Conservation (phyloP, 2,797 vertebrate species). For the Netta rufina region DNA sequence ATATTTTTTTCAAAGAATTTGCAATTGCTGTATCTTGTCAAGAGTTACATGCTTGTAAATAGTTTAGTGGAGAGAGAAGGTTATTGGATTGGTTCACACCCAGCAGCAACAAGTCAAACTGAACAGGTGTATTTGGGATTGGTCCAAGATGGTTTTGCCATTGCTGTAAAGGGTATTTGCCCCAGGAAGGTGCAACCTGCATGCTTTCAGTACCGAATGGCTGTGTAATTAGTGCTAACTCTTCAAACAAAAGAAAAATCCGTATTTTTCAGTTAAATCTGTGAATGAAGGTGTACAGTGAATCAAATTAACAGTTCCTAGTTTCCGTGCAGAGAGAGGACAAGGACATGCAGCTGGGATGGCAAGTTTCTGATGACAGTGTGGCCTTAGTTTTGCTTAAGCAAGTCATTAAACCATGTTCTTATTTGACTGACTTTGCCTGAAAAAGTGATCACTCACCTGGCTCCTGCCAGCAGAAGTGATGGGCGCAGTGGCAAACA, state of each 20-base stretch:
- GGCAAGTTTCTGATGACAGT: background rate
- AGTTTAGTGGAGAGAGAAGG: background rate
- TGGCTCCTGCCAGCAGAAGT: background rate
- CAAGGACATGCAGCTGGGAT: background rate
- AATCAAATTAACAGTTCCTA: background rate
- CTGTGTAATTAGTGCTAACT: background rate
- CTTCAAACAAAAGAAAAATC: background rate
- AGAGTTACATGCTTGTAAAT: background rate
- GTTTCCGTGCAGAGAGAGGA: background rate
- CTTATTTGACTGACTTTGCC: background rate
- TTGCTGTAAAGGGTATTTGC: rapidly evolving
- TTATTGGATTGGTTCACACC: background rate
- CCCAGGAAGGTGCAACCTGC: too few relatives aligned
- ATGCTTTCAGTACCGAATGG: background rate
- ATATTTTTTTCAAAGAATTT: background rate
- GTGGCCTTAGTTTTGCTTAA: background rate
- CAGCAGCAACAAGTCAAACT: background rate
- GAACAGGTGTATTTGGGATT: background rate
- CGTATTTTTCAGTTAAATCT: background rate
- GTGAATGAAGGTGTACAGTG: background rate
- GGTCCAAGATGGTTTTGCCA: background rate
- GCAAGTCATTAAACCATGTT: background rate
- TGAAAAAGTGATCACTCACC: background rate
- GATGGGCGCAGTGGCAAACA: background rate
- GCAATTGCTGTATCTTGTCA: background rate